phyloP scores from a whole-genome alignment of 1,140 invertebrate genomes.

The Tetranychus cinnabarinus region DNA sequence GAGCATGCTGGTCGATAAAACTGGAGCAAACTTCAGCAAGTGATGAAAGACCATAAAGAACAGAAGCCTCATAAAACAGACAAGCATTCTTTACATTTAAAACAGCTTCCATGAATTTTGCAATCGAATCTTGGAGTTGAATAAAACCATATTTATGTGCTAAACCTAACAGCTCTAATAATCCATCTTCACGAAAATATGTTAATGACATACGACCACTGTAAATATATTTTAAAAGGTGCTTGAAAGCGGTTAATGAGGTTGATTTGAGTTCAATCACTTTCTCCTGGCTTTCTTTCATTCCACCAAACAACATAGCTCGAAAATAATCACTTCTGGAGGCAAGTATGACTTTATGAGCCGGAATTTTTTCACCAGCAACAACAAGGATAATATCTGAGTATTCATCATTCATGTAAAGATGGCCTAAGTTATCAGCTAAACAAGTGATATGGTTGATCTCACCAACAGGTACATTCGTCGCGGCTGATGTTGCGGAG shows the following conservation, averaged over 20 bases:
- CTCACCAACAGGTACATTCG: neutral
- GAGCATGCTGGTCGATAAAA: conserved; percentile 71
- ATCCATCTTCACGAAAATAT: conserved; percentile 42
- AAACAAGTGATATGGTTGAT: neutral
- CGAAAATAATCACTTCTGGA: conserved; percentile 82
- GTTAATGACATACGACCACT: conserved; percentile 50
- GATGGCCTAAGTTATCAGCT: conserved; percentile 30
- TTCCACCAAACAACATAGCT: conserved; percentile 64
- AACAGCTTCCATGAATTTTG: conserved; percentile 69
- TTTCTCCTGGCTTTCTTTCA: conserved; percentile 53
- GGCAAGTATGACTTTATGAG: conserved; percentile 73
- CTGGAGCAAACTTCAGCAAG: conserved; percentile 34
- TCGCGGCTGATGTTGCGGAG: too few relatives aligned
- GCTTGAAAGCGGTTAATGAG: conserved; percentile 65
- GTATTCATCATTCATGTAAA: conserved; percentile 65
- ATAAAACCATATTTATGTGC: conserved; percentile 86
- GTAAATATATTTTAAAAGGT: conserved; percentile 80
- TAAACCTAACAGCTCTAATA: conserved; percentile 62
- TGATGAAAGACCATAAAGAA: conserved; percentile 37
- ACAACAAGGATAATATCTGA: conserved; percentile 74
- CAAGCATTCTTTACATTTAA: conserved; percentile 70
- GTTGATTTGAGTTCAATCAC: conserved; percentile 66
- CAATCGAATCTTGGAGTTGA: conserved; percentile 69
- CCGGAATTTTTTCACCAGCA: conserved; percentile 49
- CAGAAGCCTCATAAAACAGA: conserved; percentile 69